Evolutionary conservation across 2,797 vertebrate species (phyloP).

Genomic region (Acestrorhynchus altus): DNA sequence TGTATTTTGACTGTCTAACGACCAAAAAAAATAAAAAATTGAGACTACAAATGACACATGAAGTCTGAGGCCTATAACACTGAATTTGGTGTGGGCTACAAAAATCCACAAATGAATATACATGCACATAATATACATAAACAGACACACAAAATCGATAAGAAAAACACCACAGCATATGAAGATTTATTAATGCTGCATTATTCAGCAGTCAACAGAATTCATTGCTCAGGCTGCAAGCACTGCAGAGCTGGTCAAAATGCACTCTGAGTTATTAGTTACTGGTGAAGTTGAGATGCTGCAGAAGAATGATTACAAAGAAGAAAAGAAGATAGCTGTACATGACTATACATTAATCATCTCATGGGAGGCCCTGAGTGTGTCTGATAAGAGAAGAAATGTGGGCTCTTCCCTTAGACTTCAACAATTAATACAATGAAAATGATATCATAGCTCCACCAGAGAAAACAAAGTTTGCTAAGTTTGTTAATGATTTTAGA

Average conservation of each 20-base stretch:
- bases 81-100: background rate
- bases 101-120: conserved; percentile 1
- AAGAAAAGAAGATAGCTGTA: conserved; percentile 40
- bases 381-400: conserved; percentile 52
- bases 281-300: conserved; percentile 34
- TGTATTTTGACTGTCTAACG: background rate
- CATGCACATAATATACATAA: background rate
- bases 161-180: background rate
- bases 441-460: conserved; percentile 21
- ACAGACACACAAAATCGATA: background rate
- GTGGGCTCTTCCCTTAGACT: conserved; percentile 35
- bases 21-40: background rate
- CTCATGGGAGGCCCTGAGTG: conserved; percentile 39
- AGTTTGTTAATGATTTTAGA: conserved; percentile 16
- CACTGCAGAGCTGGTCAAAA: conserved; percentile 22
- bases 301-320: conserved; percentile 37
- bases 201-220: conserved; percentile 35
- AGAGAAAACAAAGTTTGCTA: conserved; percentile 15
- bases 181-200: conserved; percentile 21
- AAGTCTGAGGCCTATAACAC: too few relatives aligned
- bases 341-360: conserved; percentile 54
- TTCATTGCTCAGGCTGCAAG: background rate
- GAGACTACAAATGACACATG: background rate
- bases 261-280: conserved; percentile 39
- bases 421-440: conserved; percentile 38